phyloP scores from a whole-genome alignment of 2,888 invertebrate species.

The Acrocera orbiculus region DNA sequence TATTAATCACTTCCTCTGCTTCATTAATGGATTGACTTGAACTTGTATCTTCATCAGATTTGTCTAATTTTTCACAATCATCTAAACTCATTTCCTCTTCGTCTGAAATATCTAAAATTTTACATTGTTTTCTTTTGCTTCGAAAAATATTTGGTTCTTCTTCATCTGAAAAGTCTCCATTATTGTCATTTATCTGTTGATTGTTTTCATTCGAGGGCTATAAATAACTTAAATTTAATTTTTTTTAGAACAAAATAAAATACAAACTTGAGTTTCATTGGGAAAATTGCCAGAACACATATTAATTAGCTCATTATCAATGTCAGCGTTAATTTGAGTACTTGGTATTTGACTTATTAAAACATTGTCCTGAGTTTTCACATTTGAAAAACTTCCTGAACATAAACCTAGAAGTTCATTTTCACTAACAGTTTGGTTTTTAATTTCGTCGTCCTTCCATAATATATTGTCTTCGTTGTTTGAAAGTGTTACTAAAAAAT shows the following conservation, averaged over 20 bases:
- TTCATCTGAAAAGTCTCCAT: slow-evolving; percentile 3
- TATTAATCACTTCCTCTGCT: slow-evolving; percentile 26
- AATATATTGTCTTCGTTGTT: too few relatives aligned
- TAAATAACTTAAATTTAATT: too few relatives aligned
- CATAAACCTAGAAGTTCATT: slow-evolving; percentile 38
- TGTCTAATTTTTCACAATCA: not conserved
- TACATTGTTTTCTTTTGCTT: slow-evolving; percentile 1
- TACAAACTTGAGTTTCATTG: not conserved
- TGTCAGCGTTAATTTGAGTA: too few relatives aligned
- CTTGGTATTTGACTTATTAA: not conserved
- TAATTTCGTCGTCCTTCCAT: too few relatives aligned
- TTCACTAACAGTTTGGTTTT: slow-evolving; percentile 22
- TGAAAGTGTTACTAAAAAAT: too few relatives aligned
- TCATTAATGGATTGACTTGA: slow-evolving; percentile 17
- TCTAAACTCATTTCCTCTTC: slow-evolving; percentile 1
- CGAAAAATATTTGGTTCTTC: not conserved
- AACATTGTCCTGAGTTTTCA: not conserved
- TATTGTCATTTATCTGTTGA: too few relatives aligned
- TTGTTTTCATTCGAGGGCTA: too few relatives aligned
- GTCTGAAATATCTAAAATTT: slow-evolving; percentile 2
- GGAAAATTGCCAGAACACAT: not conserved
- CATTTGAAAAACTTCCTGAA: slow-evolving; percentile 36
- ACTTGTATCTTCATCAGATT: slow-evolving; percentile 14
- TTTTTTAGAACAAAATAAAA: too few relatives aligned
- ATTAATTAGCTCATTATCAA: too few relatives aligned